Base-by-base conservation (phyloP, 1,140 invertebrate genomes). In the Eciton burchellii region DNA sequence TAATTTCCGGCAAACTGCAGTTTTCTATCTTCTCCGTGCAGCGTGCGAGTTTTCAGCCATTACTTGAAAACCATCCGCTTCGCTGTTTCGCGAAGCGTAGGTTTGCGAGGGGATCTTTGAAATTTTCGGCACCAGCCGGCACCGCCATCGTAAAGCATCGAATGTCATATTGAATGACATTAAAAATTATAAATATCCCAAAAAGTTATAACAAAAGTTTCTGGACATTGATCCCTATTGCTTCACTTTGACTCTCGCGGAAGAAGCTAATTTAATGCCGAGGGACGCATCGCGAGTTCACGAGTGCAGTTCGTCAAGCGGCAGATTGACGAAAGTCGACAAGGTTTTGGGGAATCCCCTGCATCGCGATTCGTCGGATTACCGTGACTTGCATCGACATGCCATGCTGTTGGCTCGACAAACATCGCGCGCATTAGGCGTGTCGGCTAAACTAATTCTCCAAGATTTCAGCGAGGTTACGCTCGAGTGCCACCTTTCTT, bases 391-490 rank as follows among this genome's bases (percentile, higher is more conserved):
- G 62, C 74, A 79, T 79, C 63, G 70, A 79, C 56, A 79, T 79
- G 74, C 74, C 49, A 57, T 8, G 35, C 49, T 45, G 8, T 35
- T 24, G 3, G n/a, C n/a, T 35, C 19, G 63, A 9, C 74, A 79
- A 79, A 79, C 74, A 70, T 26, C 14, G 35, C 26, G 29, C 29
- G 41, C 63, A 70, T 79, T 79, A 79, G 63, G 63, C 43, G 68
- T 29, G 68, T 73, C 54, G 5, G 68, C 26, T 60, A 63, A 81
- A 68, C 54, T 47, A 63, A 84, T 71, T 62, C 41, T 47, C 26
- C 29, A 57, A 77, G 63, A 83, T 83, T 79, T 76, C 56, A 74
- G 83, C 62, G 81, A 35, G 52, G 41, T 35, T 72, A 73, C 14
- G 24, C 2, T 16, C 59, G 24, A 43, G 62, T 60, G 19, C 24